Conservation (phyloP, 1,140 invertebrate genomes). For the Apis florea region DNA sequence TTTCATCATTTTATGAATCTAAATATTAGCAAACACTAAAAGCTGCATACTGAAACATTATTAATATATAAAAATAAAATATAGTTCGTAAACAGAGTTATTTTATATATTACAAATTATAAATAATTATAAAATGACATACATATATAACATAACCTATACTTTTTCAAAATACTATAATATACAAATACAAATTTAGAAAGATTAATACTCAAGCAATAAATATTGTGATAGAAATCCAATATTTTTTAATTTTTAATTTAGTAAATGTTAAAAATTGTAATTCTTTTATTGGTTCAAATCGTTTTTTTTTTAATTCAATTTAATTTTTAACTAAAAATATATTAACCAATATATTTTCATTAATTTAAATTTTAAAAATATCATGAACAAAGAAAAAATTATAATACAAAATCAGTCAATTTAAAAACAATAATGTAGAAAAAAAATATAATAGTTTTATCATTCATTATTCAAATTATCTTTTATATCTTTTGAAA, state of each 20-base stretch:
- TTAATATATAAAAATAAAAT: neutral
- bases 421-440: too few species aligned
- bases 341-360: neutral
- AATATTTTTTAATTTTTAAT: neutral
- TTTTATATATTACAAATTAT: neutral
- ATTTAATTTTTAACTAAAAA: neutral
- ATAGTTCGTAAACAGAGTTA: neutral
- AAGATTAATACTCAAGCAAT: neutral
- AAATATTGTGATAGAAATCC: neutral
- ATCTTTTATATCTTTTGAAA: too few species aligned
- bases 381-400: too few species aligned
- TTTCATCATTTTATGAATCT: conserved; percentile 2
- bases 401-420: too few species aligned
- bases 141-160: too few species aligned
- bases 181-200: too few species aligned
- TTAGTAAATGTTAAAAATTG: neutral
- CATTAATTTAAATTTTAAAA: neutral
- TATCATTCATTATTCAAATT: too few species aligned
- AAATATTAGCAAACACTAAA: neutral
- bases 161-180: too few species aligned
- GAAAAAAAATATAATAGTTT: too few species aligned
- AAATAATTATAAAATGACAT: too few species aligned
- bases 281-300: neutral
- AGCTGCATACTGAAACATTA: neutral
- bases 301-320: neutral